phyloP scores from a whole-genome alignment of 2,113 vertebrate species.

The Rhegmatorhina hoffmannsi region DNA sequence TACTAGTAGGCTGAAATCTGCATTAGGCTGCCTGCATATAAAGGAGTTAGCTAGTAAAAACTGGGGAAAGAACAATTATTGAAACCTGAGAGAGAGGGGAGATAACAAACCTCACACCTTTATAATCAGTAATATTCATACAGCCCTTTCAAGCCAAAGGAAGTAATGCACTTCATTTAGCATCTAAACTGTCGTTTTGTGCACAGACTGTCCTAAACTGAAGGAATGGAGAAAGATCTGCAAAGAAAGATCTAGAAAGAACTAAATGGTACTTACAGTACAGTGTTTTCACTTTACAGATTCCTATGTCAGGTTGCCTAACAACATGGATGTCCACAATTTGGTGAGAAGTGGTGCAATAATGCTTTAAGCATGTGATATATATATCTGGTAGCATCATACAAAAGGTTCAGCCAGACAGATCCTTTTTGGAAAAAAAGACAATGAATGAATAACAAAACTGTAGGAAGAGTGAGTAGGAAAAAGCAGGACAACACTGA shows the following conservation, averaged over 20 bases:
- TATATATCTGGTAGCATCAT: not conserved
- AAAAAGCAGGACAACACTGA: not conserved
- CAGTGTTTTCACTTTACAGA: not conserved
- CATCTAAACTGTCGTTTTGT: not conserved
- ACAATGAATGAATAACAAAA: not conserved
- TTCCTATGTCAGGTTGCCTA: not conserved
- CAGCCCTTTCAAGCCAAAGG: not conserved
- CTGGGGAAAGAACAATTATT: not conserved
- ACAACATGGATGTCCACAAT: not conserved
- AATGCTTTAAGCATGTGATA: not conserved
- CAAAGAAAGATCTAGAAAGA: not conserved
- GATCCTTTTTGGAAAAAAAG: not conserved
- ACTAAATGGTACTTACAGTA: not conserved
- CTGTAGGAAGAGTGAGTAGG: not conserved
- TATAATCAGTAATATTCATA: not conserved
- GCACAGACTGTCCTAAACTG: not conserved
- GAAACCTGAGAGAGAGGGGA: not conserved
- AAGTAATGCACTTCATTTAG: not conserved
- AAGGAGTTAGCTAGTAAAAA: not conserved
- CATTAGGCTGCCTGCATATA: not conserved
- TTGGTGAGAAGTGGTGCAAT: not conserved
- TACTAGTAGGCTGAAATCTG: not conserved
- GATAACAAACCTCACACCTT: not conserved
- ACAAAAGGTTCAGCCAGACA: rapidly evolving
- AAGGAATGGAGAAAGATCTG: not conserved